Conservation (phyloP, 2,797 vertebrate genomes). For the Botia kubotai region DNA sequence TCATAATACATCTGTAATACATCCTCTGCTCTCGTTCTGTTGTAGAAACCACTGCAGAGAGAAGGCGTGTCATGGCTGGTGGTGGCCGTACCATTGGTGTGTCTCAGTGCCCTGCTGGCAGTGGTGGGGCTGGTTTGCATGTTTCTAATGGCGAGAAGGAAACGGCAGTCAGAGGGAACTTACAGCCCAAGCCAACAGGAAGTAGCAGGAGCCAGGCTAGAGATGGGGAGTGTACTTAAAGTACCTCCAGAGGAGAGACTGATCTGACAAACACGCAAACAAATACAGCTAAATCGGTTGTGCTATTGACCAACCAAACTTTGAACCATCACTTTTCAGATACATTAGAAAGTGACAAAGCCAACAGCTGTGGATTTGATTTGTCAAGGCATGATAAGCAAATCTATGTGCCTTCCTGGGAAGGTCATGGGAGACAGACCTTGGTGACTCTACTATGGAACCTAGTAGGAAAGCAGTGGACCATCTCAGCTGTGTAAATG, state of each 20-base stretch:
- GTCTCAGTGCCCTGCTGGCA: conserved; percentile 86
- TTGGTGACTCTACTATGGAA: background rate
- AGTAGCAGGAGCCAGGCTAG: conserved; percentile 92
- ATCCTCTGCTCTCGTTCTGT: conserved; percentile 39
- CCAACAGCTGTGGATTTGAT: background rate
- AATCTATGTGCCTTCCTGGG: background rate
- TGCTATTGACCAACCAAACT: background rate
- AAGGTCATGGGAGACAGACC: background rate
- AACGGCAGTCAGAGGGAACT: conserved; percentile 96
- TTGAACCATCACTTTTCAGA: background rate
- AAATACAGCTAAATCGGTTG: background rate
- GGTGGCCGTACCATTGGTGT: conserved; percentile 89
- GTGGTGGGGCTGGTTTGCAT: conserved; percentile 87
- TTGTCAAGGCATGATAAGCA: background rate
- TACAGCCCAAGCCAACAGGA: conserved; percentile 98
- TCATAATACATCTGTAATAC: background rate
- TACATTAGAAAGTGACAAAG: conserved; percentile 5
- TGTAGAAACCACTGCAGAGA: conserved; percentile 83
- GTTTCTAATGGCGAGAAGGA: conserved; percentile 90
- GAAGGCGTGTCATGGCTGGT: conserved; percentile 87
- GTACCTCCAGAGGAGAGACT: conserved; percentile 96
- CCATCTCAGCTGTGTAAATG: background rate
- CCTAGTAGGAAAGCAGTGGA: background rate
- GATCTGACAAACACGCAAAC: conserved; percentile 70
- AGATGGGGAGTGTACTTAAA: conserved; percentile 98